Conservation (phyloP, 2,888 invertebrate species). For the Drosophila rubida region DNA sequence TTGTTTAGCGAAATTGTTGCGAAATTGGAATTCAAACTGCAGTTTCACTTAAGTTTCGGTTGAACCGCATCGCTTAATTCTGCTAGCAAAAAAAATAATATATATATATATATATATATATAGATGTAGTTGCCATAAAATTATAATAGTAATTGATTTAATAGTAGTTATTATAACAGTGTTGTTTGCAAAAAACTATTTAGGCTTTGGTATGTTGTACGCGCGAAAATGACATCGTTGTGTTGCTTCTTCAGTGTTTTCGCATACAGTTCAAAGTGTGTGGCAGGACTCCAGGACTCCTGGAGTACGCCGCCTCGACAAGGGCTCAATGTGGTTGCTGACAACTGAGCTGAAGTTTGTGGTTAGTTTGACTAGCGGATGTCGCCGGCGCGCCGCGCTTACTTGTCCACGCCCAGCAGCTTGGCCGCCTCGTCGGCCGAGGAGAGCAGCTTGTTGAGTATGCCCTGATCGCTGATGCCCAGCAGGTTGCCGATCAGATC, state of each 20-base stretch:
- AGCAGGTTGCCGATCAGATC: slow-evolving; percentile 95
- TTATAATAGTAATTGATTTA: slow-evolving; percentile 7
- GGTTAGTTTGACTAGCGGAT: slow-evolving; percentile 9
- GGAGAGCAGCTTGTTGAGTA: slow-evolving; percentile 93
- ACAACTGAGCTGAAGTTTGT: slow-evolving; percentile 3
- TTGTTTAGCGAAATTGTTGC: slow-evolving; percentile 14
- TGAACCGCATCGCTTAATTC: slow-evolving; percentile 43
- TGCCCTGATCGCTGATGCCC: slow-evolving; percentile 93
- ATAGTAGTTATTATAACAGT: slow-evolving; percentile 21
- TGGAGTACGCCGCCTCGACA: too few relatives aligned
- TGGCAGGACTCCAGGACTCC: not conserved
- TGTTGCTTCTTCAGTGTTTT: slow-evolving; percentile 2
- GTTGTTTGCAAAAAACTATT: slow-evolving; percentile 38
- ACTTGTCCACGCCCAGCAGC: slow-evolving; percentile 92
- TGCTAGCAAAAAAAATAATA: slow-evolving; percentile 32
- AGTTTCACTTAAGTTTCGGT: slow-evolving; percentile 41
- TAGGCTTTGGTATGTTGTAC: slow-evolving; percentile 72
- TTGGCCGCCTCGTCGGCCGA: slow-evolving; percentile 94
- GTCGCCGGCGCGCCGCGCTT: slow-evolving; percentile 48
- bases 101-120: too few relatives aligned
- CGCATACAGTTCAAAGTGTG: slow-evolving; percentile 54
- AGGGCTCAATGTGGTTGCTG: too few relatives aligned
- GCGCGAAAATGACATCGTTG: slow-evolving; percentile 42
- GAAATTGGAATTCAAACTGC: slow-evolving; percentile 12
- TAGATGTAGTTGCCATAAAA: too few relatives aligned